Base-by-base conservation (phyloP, 2,888 invertebrate genomes). In the Drosophila monieri region DNA sequence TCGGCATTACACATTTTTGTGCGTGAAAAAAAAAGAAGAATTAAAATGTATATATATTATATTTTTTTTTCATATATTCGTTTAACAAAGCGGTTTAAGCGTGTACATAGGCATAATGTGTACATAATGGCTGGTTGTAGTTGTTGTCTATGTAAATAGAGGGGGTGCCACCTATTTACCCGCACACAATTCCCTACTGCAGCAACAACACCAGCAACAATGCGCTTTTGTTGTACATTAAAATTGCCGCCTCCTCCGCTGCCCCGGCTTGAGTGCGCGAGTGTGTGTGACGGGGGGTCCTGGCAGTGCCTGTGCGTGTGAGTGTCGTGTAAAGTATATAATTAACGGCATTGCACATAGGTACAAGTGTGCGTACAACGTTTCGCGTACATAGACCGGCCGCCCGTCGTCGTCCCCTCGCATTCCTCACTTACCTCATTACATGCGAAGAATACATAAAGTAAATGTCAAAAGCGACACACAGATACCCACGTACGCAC, bases 391-490 rank as follows among this genome's bases (percentile, higher is more conserved):
- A 80, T 81, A 85, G 69, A 71, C 70, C 35, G 2, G n/a, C 18
- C 61, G 3, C 37, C 39, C 61, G 44, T 32, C 60, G 25, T 21
- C 54, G 12, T 23, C 43, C 49, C 35, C 55, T 14, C 12, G 44
- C 47, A 35, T 18, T 53, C 54, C 54, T 52, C 67, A 49, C 58
- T 51, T 60, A 60, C 67, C 52, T 83, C 83, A 85, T 81, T 81
- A 78, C 83, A 80, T 62, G 74, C 70, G 61, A 61, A 69, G 72
- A 76, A 80, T 85, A 83, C 81, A 83, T 83, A 85, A 86, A 85
- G 84, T 85, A 85, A 85, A 85, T 85, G 84, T 86, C 84, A 85
- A 86, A 84, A 85, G 84, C 84, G 80, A 80, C 67, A 74, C 77
- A 78, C 70, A 67, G 72, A 73, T 70, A 66, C 57, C 71, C 68